Conservation (phyloP, 1,140 invertebrate genomes). For the Gryllus bimaculatus region DNA sequence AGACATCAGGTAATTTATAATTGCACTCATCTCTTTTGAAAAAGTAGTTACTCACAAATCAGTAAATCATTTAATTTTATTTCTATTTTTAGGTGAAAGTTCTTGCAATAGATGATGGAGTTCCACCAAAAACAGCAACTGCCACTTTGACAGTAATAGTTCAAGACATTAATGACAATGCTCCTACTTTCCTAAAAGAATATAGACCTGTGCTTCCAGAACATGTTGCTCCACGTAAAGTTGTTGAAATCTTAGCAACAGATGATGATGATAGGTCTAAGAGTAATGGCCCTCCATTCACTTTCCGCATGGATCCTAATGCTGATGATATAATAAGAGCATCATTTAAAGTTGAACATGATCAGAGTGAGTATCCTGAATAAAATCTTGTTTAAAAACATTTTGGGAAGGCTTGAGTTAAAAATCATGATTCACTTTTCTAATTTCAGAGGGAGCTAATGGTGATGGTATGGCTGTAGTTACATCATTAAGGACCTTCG, state of each 20-base stretch:
- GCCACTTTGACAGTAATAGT: constrained; percentile 91
- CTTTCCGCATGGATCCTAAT: constrained; percentile 83
- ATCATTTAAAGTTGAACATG: constrained; percentile 89
- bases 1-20: constrained; percentile 60
- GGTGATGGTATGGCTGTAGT: constrained; percentile 93
- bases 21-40: neutral
- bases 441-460: constrained; percentile 73
- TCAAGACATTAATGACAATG: constrained; percentile 93
- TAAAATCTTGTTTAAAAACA: neutral
- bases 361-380: constrained; percentile 61
- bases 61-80: constrained; percentile 10
- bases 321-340: constrained; percentile 84
- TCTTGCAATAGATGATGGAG: constrained; percentile 87
- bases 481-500: constrained; percentile 80
- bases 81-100: constrained; percentile 65
- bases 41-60: neutral
- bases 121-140: constrained; percentile 88
- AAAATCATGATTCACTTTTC: neutral
- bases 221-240: constrained; percentile 77
- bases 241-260: constrained; percentile 86
- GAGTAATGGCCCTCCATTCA: constrained; percentile 90
- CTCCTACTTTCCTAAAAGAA: constrained; percentile 81
- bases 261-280: constrained; percentile 92
- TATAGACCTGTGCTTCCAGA: constrained; percentile 87
- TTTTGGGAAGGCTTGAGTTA: neutral